Evolutionary conservation across 1,140 invertebrate species (phyloP), one percentile per base, ranked within the genome.

Genomic region (Eubasilissa regina): DNA sequence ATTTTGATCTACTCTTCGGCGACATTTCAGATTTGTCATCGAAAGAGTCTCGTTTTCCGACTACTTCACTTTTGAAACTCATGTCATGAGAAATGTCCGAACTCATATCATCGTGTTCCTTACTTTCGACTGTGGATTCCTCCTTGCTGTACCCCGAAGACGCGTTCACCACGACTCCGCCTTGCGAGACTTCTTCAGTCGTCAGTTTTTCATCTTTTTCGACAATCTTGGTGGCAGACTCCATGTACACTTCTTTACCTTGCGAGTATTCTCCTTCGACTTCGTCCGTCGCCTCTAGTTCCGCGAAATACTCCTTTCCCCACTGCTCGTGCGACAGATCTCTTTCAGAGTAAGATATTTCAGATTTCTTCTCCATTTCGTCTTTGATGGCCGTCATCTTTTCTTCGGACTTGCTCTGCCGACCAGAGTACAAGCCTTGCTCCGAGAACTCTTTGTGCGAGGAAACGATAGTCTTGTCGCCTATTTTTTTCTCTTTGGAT

Each of bases 241-340:
- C 87, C 4, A 89, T 84, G 87, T 75, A 86, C 84, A 82, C 79
- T n/a, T 77, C 85, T 84, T 85, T 85, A 85, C 21, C 84, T 83
- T 84, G 86, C 86, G 17, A 82, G 78, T 83, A 80, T 47, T 89
- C 86, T 44, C 86, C 86, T 77, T 87, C 85, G 83, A 88, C 87
- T 80, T 81, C 80, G 48, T 81, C 77, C 0, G 77, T 81, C 1
- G 78, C 56, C 75, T 83, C 85, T 76, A 90, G 80, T 83, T 90
- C 89, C 76, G 85, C 86, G 79, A 89, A 90, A 83, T 90, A 90
- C 85, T 90, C 89, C 80, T 89, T 90, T 13, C 89, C 89, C 89
- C 89, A 90, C 81, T 89, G 88, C 73, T 89, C 89, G 83, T 89
- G 88, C 10, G 87, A 89, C 64, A 89, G 78, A 81, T 90, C 89